Conservation (phyloP, 2,888 invertebrate species). For the Andrena flavipes region DNA sequence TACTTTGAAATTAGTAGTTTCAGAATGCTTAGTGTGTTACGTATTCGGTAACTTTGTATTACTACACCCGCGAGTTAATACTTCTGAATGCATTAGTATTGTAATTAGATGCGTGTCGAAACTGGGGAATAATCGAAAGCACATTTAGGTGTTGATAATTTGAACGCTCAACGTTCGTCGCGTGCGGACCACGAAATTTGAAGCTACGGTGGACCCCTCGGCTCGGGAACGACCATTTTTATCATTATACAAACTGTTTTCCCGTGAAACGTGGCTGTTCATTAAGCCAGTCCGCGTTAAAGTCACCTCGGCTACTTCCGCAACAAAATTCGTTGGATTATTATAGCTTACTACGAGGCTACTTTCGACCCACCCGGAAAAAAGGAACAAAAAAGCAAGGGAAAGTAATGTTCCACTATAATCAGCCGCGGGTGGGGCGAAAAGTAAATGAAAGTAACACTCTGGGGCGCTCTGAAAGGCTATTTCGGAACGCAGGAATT, state of each 20-base stretch:
- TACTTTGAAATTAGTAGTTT: too few species aligned
- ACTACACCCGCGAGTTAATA: too few species aligned
- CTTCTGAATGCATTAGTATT: too few species aligned
- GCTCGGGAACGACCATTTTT: not conserved
- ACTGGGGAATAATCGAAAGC: too few species aligned
- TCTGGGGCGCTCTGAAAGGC: not conserved
- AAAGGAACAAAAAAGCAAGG: not conserved
- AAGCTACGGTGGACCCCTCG: not conserved
- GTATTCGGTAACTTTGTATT: too few species aligned
- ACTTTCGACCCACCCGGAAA: not conserved
- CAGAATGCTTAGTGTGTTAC: too few species aligned
- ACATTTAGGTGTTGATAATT: too few species aligned
- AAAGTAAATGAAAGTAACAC: slow-evolving; percentile 5
- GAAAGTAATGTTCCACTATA: not conserved
- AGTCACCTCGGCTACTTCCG: slow-evolving; percentile 1
- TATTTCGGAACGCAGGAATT: slow-evolving; percentile 9
- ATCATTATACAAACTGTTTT: not conserved
- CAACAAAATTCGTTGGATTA: not conserved
- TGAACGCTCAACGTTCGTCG: too few species aligned
- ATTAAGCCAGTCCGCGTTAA: not conserved
- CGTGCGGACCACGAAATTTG: not conserved
- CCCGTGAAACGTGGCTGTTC: not conserved
- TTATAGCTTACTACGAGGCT: not conserved
- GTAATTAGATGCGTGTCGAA: too few species aligned
- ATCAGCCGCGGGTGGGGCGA: not conserved